These are phyloP conservation scores for Metridium senile DNA, from an alignment of 92 coral and sea anemone species.

Conservation along the genomic window DNA sequence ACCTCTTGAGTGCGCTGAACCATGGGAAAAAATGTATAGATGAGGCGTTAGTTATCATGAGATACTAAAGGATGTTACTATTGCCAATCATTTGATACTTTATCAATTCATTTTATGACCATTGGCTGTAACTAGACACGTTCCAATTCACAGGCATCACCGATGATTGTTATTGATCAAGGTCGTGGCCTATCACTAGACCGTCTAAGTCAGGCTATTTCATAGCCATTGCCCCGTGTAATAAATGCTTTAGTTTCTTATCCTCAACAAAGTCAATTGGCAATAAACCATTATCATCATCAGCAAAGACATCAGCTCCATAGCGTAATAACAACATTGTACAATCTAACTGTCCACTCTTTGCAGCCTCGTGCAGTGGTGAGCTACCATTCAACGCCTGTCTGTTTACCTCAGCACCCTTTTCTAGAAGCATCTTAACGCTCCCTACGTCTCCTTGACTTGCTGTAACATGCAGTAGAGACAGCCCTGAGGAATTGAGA, in stretches of 20 bases:
- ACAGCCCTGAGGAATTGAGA: constrained; percentile 72
- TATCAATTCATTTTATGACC: too few species aligned
- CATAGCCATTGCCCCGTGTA: constrained; percentile 84
- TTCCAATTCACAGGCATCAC: too few species aligned
- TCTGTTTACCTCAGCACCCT: constrained; percentile 94
- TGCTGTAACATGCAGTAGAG: constrained; percentile 88
- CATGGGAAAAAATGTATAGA: constrained; percentile 48
- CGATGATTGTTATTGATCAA: not conserved
- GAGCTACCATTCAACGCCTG: constrained; percentile 94
- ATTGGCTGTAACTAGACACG: too few species aligned
- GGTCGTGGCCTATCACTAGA: not conserved
- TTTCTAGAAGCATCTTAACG: constrained; percentile 59
- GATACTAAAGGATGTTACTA: too few species aligned
- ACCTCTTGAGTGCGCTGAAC: constrained; percentile 35
- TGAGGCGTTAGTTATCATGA: too few species aligned
- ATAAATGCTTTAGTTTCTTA: constrained; percentile 44
- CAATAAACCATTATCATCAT: constrained; percentile 81
- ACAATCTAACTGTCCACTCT: constrained; percentile 61
- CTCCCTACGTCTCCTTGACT: constrained; percentile 73
- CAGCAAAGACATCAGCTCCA: constrained; percentile 94
- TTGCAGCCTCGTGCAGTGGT: constrained; percentile 91
- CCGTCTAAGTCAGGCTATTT: too few species aligned
- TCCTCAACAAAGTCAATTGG: constrained; percentile 82
- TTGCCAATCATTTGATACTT: too few species aligned
- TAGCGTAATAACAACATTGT: constrained; percentile 67